A percentile compares a stretch with the other conserved stretches of the same genome.
phyloP scores from a whole-genome alignment of 2,797 vertebrate species.

The Smutsia temminckii region DNA sequence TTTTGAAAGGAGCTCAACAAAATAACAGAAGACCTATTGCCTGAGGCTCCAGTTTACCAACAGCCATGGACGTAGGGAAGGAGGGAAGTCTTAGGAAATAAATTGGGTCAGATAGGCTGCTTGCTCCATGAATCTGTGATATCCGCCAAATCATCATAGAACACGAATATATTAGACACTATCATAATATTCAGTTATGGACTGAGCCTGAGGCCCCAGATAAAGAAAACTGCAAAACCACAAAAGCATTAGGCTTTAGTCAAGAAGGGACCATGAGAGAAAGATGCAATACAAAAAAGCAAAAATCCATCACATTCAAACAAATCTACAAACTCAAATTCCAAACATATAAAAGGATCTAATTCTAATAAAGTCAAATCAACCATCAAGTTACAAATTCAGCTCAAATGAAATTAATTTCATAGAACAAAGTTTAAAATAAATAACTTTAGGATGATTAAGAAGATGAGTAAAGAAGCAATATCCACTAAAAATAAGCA shows the following conservation, averaged over 20 bases:
- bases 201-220: not conserved
- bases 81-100: not conserved
- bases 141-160: not conserved
- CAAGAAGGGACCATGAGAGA: not conserved
- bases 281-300: not conserved
- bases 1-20: not conserved
- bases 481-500: constrained; percentile 17
- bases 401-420: constrained; percentile 49
- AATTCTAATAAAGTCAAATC: constrained; percentile 57
- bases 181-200: not conserved
- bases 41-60: not conserved
- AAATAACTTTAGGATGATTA: not conserved
- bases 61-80: not conserved
- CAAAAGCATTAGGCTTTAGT: not conserved
- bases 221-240: constrained; percentile 37
- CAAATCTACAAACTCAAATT: constrained; percentile 29
- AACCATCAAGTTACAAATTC: constrained; percentile 53
- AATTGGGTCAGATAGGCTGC: not conserved
- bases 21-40: not conserved
- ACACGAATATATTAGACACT: not conserved
- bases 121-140: not conserved
- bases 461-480: not conserved
- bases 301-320: constrained; percentile 16
- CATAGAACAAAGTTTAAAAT: constrained; percentile 42
- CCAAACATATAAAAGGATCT: constrained; percentile 35